Percentiles rank a stretch among this genome's conserved stretches.
phyloP scores from a whole-genome alignment of 1,140 invertebrate species.

The Bicyclus anynana region DNA sequence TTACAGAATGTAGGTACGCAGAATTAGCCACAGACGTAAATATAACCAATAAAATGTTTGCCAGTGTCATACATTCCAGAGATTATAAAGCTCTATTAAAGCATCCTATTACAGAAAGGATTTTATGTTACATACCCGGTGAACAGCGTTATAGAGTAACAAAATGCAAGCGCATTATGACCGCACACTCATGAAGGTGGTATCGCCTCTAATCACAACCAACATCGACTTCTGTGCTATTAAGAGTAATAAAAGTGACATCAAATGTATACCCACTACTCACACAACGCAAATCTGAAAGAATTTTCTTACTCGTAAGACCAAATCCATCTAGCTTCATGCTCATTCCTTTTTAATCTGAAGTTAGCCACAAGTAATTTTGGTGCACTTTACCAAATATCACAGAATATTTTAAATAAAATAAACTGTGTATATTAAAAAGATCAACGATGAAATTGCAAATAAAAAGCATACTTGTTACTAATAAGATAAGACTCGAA shows the following conservation, averaged over 20 bases:
- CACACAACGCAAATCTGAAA: slow-evolving; percentile 24
- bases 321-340: slow-evolving; percentile 25
- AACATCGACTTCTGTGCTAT: slow-evolving; percentile 19
- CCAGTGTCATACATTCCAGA: slow-evolving; percentile 19
- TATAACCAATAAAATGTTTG: slow-evolving; percentile 8
- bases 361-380: slow-evolving; percentile 25
- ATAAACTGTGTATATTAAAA: slow-evolving; percentile 21
- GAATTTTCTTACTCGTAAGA: slow-evolving; percentile 7
- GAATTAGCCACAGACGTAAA: slow-evolving; percentile 18
- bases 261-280: slow-evolving; percentile 13
- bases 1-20: not conserved
- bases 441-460: slow-evolving; percentile 11
- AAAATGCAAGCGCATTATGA: slow-evolving; percentile 14
- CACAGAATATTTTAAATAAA: slow-evolving; percentile 25
- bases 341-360: slow-evolving; percentile 21
- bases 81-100: slow-evolving; percentile 22
- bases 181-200: slow-evolving; percentile 12
- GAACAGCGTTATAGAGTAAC: slow-evolving; percentile 12
- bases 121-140: slow-evolving; percentile 21
- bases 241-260: slow-evolving; percentile 20
- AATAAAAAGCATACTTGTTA: slow-evolving; percentile 23
- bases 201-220: slow-evolving; percentile 16
- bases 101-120: slow-evolving; percentile 13
- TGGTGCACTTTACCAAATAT: slow-evolving; percentile 21
- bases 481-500: slow-evolving; percentile 15